Percentiles rank a stretch among this genome's conserved stretches.
Conservation (phyloP, 2,888 invertebrate genomes). For the Dicyrtoma fusca region DNA sequence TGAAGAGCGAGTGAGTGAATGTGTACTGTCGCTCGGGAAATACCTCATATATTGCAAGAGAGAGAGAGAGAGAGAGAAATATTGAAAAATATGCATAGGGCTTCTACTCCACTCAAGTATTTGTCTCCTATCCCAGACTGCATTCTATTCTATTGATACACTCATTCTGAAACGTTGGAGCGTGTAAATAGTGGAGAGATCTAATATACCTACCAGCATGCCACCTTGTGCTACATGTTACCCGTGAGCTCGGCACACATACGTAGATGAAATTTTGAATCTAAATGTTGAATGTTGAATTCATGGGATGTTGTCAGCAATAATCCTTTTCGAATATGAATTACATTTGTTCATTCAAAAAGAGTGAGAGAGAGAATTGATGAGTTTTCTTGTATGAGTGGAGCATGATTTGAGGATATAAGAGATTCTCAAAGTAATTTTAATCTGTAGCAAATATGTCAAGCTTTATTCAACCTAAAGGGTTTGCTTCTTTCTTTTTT, state of each 20-base stretch:
- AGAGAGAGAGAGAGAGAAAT: background rate
- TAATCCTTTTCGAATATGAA: constrained; percentile 37
- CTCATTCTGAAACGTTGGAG: too few relatives aligned
- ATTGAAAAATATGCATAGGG: background rate
- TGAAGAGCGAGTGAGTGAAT: constrained; percentile 9
- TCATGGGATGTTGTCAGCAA: constrained; percentile 34
- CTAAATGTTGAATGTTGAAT: constrained; percentile 14
- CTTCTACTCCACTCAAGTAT: too few relatives aligned
- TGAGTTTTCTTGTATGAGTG: constrained; percentile 5
- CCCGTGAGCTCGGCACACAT: too few relatives aligned
- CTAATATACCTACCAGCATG: too few relatives aligned
- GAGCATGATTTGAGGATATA: background rate
- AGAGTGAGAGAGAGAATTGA: constrained; percentile 6
- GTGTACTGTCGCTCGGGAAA: too few relatives aligned
- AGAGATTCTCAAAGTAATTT: background rate
- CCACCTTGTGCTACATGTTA: too few relatives aligned
- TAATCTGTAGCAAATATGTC: constrained; percentile 30
- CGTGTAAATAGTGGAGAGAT: too few relatives aligned
- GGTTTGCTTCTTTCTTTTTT: too few relatives aligned
- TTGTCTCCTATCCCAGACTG: too few relatives aligned
- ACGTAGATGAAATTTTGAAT: background rate
- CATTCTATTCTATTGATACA: too few relatives aligned
- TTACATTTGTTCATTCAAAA: constrained; percentile 33
- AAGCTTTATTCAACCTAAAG: background rate
- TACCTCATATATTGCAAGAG: too few relatives aligned